Percentiles rank a stretch among this genome's conserved stretches.
Evolutionary conservation across 2,113 vertebrate species (phyloP).

Genomic region (Centropus unirufus): DNA sequence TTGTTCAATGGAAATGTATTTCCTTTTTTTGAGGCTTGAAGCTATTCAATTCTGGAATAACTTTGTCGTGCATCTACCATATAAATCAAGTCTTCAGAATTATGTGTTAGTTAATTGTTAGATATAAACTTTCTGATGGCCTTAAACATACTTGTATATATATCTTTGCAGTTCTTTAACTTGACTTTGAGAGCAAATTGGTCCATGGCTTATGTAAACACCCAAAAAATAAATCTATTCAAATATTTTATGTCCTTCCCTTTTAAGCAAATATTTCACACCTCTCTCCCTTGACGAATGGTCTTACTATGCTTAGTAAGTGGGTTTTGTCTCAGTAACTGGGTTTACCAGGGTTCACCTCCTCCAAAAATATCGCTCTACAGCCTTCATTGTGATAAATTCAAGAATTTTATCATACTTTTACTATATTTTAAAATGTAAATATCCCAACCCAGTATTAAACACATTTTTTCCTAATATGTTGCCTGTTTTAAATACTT

Average conservation of each 20-base stretch:
- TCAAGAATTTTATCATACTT: neutral
- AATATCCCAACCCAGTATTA: neutral
- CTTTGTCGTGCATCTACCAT: neutral
- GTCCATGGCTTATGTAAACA: constrained; percentile 43
- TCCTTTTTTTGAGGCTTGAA: neutral
- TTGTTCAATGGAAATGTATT: neutral
- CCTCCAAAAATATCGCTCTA: neutral
- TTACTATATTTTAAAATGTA: neutral
- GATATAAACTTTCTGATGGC: constrained; percentile 39
- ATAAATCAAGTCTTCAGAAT: neutral
- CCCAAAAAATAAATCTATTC: constrained; percentile 48
- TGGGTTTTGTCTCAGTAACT: neutral
- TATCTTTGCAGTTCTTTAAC: constrained; percentile 37
- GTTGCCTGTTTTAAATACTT: neutral
- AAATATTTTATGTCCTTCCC: constrained; percentile 35
- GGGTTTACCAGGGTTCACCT: neutral
- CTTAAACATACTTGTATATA: constrained; percentile 45
- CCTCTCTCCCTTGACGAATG: neutral
- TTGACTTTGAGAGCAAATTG: neutral
- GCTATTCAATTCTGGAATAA: neutral
- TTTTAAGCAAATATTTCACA: neutral
- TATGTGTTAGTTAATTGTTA: neutral
- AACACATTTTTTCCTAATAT: neutral
- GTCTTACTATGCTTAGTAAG: neutral
- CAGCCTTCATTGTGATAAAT: neutral